Base-by-base conservation (phyloP, 2,113 vertebrate genomes). In the Actenoides lindsayi region DNA sequence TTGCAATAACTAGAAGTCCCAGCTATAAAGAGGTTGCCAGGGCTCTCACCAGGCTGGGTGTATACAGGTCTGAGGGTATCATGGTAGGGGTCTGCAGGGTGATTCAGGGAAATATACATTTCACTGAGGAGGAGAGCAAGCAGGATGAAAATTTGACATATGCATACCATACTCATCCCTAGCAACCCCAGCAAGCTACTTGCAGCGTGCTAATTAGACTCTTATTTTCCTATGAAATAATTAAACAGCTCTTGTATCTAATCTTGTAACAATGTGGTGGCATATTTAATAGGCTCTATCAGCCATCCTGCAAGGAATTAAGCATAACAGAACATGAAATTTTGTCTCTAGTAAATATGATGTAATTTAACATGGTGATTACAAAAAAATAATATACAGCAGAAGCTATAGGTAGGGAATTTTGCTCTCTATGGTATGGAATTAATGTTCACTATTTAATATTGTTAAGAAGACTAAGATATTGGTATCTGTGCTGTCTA, bases 101-200 rank as follows among this genome's bases (percentile, higher is more conserved):
- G 70, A 62, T 56, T 70, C 28, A 35, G n/a, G 28, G 10, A 3
- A 68, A 79, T 16, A 54, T 11, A 13, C 6, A 6, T 71, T 78
- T 39, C 16, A 31, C 33, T 0, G 2, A 73, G 21, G 15, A 59
- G 8, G 17, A 18, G 12, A 53, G 24, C 16, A 54, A 85, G 16
- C 27, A 83, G 23, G n/a, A 77, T 0, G 0, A 83, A 69, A 83
- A 42, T 10, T 27, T 41, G 15, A n/a, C 8, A 82, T 54, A 69
- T 2, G 3, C 0, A 0, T 41, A 50, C 24, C 5, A 0, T 51
- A 33, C 16, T 60, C 6, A 68, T 16, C 5, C 25, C 10, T 21
- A 51, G 28, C 25, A 92, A 46, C 16, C 20, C 42, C 20, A 64
- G n/a, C 11, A 83, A 78, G 35, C 28, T 54, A n/a, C n/a, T 31